Percentiles rank a stretch among this genome's conserved stretches.
phyloP scores from a whole-genome alignment of 92 coral and sea anemone genomes.

The Parazoanthus swiftii region DNA sequence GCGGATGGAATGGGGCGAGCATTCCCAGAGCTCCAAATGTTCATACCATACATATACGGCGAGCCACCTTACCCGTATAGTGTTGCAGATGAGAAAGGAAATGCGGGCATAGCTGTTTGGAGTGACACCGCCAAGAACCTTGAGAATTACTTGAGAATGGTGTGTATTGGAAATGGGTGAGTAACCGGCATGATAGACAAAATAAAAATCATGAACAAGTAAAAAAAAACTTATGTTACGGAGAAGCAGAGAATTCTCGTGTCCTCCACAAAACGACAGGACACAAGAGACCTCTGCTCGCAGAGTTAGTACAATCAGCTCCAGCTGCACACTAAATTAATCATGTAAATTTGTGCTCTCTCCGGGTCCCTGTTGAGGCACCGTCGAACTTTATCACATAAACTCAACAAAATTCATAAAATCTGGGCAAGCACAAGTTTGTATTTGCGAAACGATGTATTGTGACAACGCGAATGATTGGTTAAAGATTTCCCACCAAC shows the following conservation, averaged over 20 bases:
- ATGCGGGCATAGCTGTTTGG: slow-evolving; percentile 54
- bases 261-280: slow-evolving; percentile 45
- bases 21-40: slow-evolving; percentile 94
- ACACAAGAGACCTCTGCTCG: too few species aligned
- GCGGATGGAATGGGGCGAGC: slow-evolving; percentile 99
- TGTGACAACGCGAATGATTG: too few species aligned
- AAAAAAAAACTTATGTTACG: too few species aligned
- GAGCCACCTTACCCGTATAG: slow-evolving; percentile 72
- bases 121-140: slow-evolving; percentile 68
- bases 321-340: too few species aligned
- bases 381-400: too few species aligned
- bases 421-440: too few species aligned
- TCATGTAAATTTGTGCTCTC: too few species aligned
- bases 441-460: too few species aligned
- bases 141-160: slow-evolving; percentile 72
- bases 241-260: slow-evolving; percentile 25
- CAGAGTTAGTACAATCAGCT: too few species aligned
- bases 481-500: too few species aligned
- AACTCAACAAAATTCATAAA: too few species aligned
- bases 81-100: slow-evolving; percentile 69
- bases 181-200: background rate
- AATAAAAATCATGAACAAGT: background rate
- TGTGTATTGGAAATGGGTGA: slow-evolving; percentile 78
- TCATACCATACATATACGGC: slow-evolving; percentile 78
- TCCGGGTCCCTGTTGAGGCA: too few species aligned